These are phyloP conservation scores for Corydoras sp. DNA, from an alignment of 2,113 vertebrate species.

Conservation along the genomic window DNA sequence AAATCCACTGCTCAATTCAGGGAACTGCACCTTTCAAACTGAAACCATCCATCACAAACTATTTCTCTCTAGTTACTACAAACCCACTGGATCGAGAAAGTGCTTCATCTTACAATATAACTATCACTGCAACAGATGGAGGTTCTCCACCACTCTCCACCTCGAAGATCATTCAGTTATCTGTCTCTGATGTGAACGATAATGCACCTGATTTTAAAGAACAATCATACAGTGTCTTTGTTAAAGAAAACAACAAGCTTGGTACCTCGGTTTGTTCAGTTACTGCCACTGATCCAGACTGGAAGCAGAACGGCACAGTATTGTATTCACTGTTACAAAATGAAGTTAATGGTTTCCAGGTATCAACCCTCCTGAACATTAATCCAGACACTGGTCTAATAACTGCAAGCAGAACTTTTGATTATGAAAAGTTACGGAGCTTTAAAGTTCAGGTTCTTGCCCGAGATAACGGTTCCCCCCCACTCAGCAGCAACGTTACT, in stretches of 20 bases:
- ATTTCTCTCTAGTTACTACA: slow-evolving; percentile 27
- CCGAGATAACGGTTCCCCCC: no score
- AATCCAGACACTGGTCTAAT: slow-evolving; percentile 58
- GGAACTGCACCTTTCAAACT: slow-evolving; percentile 55
- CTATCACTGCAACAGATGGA: no score
- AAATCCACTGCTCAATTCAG: slow-evolving; percentile 52
- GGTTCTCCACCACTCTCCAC: no score
- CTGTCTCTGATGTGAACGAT: no score
- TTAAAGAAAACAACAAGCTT: slow-evolving; percentile 61
- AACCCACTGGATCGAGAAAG: slow-evolving; percentile 46
- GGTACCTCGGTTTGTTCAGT: slow-evolving; percentile 57
- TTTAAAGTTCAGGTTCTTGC: no score
- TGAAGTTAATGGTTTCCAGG: slow-evolving; percentile 34
- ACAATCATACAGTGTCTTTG: slow-evolving; percentile 49
- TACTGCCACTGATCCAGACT: slow-evolving; percentile 55
- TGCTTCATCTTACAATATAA: no score
- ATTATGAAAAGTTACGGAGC: no score
- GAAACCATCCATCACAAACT: slow-evolving; percentile 30
- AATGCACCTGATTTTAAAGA: no score
- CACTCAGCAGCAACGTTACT: no score
- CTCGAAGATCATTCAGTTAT: no score
- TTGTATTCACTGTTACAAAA: slow-evolving; percentile 55
- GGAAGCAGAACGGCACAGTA: slow-evolving; percentile 54
- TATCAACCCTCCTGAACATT: slow-evolving; percentile 61
- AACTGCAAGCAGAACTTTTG: slow-evolving; percentile 57